Evolutionary conservation across 1,140 invertebrate species (phyloP), one percentile per base, ranked within the genome.

Genomic region (Metopolophium dirhodum): DNA sequence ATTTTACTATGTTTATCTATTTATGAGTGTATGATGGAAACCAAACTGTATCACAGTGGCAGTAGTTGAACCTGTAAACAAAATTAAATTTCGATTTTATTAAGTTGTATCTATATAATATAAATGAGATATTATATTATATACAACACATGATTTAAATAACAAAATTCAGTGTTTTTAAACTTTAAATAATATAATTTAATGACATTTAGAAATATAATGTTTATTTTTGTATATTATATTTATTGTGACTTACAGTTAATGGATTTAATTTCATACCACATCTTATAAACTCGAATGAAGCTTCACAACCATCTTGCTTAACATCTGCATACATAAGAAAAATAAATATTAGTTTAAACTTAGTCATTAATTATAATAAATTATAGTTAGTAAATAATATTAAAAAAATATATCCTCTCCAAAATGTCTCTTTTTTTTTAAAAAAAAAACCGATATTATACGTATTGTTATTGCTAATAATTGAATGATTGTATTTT

Each of bases 271-370:
- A 11, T 35, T 45, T 83, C 0, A 37, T 11, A 26, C 26, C 47
- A 54, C 90, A 91, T 3, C 0, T 22, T 7, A 82, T 0, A 37
- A 91, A 91, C 6, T 91, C 37, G n/a, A 35, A 91, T 1, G 90
- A 14, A 49, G 61, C 68, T 83, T 91, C 90, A 91, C 90, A 91
- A 14, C 61, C 37, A 83, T 91, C 90, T n/a, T 77, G 68, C n/a
- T 82, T 83, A 35, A 23, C 77, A 37, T 20, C 90, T 91, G 22
- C 0, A 54, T 22, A 87, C 22, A 83, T 23, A 41, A 23, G n/a
- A 83, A 83, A 35, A 4, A 77, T n/a, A 77, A 23, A 45, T 45
- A 11, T 85, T 85, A 85, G 0, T 83, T 83, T 83, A 0, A 83
- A 35, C 20, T 35, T 20, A 23, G 8, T 0, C 7, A 37, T 30